Conservation (phyloP, 2,888 invertebrate species). For the Drosophila tanythrix region DNA sequence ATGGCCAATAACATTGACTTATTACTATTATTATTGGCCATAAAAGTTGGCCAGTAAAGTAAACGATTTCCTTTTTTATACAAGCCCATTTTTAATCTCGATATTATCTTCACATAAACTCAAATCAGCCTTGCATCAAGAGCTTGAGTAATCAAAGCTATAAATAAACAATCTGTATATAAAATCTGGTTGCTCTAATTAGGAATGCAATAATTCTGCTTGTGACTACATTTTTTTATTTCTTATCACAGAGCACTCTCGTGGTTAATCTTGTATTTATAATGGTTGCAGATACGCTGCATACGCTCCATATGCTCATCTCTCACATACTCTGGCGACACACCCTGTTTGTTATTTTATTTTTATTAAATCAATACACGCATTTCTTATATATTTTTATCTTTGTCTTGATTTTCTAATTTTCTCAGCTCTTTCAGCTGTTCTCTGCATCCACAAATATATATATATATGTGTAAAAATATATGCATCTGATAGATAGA, state of each 20-base stretch:
- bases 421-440: conserved; percentile 52
- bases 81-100: background rate
- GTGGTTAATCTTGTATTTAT: conserved; percentile 3
- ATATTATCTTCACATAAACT: background rate
- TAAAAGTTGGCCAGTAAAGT: background rate
- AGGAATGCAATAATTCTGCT: background rate
- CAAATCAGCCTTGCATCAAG: background rate
- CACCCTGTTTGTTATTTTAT: conserved; percentile 69
- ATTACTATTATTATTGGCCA: background rate
- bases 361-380: conserved; percentile 77
- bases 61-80: background rate
- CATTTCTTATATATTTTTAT: conserved; percentile 78
- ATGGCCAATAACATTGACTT: background rate
- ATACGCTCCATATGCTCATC: background rate
- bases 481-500: conserved; percentile 47
- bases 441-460: conserved; percentile 33
- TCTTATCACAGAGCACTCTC: background rate
- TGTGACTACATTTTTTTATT: background rate
- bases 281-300: background rate
- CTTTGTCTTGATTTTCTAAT: conserved; percentile 70
- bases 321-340: background rate
- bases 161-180: background rate
- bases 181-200: background rate
- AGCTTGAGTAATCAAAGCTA: background rate
- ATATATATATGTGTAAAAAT: background rate